Evolutionary conservation across 2,888 invertebrate species (phyloP).

Genomic region (Alloplasta piceator): DNA sequence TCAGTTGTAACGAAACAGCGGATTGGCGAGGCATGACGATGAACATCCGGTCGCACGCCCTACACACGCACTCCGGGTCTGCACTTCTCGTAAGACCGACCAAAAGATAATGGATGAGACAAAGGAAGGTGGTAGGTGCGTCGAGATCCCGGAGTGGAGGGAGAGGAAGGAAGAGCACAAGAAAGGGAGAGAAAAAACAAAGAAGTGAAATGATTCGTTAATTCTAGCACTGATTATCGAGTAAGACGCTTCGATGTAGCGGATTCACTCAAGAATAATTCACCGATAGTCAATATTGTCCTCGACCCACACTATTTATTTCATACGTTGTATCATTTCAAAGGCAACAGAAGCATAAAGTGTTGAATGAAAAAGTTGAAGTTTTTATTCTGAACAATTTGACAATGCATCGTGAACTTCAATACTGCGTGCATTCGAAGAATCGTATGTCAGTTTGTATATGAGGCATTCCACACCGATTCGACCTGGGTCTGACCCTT

Average conservation of each 20-base stretch:
- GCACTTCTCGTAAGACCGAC: slow-evolving; percentile 47
- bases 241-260: slow-evolving; percentile 22
- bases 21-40: slow-evolving; percentile 80
- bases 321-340: too few relatives aligned
- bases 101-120: slow-evolving; percentile 61
- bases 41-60: slow-evolving; percentile 82
- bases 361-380: too few relatives aligned
- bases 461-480: too few relatives aligned
- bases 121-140: slow-evolving; percentile 53
- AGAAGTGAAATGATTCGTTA: slow-evolving; percentile 14
- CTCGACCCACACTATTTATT: not conserved
- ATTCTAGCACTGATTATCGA: slow-evolving; percentile 26
- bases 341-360: too few relatives aligned
- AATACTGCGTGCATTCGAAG: too few relatives aligned
- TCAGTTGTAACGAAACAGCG: slow-evolving; percentile 66
- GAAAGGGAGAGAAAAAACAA: slow-evolving; percentile 3
- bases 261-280: slow-evolving; percentile 18
- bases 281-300: not conserved
- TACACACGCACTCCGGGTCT: slow-evolving; percentile 69
- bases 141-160: not conserved
- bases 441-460: too few relatives aligned
- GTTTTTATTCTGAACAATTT: too few relatives aligned
- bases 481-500: too few relatives aligned
- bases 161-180: slow-evolving; percentile 17
- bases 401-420: too few relatives aligned